Evolutionary conservation across 2,113 vertebrate species (phyloP), one percentile per base, ranked within the genome.

Genomic region (Nothoprocta perdicaria): DNA sequence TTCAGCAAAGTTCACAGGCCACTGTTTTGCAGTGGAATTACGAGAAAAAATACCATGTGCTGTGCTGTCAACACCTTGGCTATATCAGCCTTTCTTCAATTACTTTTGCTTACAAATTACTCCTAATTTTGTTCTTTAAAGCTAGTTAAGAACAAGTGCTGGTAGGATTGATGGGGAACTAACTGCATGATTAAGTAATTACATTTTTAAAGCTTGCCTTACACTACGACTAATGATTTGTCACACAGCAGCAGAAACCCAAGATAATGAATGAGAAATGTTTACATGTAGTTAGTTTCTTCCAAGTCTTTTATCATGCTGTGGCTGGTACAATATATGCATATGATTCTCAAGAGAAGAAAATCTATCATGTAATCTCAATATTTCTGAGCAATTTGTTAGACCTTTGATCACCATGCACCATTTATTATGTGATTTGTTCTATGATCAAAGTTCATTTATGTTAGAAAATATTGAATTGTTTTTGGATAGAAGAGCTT

Each of bases 31-130:
- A 77, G 71, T 33, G 35, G 72, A 93, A 95, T 96, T 92, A 90
- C 92, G 84, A 85, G 91, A 96, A 97, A 97, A 92, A 89, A 23
- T 89, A 94, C 76, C 93, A 96, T 95, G 95, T 96, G 92, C 81
- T 52, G 88, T 72, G 95, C 95, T 97, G 97, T 97, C 97, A 97
- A 97, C 97, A 98, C 97, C 97, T 98, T 98, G 95, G 97, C 95
- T 97, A 86, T 97, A 96, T 97, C 97, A 97, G 96, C 96, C 95
- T 97, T 96, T 94, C 96, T 93, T 97, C 97, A 98, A 97, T 98
- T 98, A 97, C 97, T 98, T 98, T 97, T 97, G 97, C 97, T 98
- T 97, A 98, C 97, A 98, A 98, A 98, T 98, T 98, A 98, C 97
- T 98, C 92, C 97, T 98, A 98, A 98, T 98, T 98, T 97, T 97